Evolutionary conservation across 1,140 invertebrate species (phyloP).

Genomic region (Brachionus calyciflorus): DNA sequence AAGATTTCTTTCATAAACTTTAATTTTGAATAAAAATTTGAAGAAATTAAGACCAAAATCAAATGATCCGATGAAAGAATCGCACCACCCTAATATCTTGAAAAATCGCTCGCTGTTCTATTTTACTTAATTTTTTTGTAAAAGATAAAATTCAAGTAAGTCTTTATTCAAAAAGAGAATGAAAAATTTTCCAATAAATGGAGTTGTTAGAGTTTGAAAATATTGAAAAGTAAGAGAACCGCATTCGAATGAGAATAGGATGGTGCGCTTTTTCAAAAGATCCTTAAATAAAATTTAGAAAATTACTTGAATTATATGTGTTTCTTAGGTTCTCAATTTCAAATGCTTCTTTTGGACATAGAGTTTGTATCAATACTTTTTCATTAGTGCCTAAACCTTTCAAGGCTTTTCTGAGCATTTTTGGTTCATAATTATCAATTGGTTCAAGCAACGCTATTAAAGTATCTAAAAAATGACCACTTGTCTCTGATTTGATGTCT

Average conservation of each 20-base stretch:
- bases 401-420: slow-evolving; percentile 54
- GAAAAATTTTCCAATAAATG: no score
- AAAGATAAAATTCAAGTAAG: no score
- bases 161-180: no score
- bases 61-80: no score
- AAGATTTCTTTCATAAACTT: slow-evolving; percentile 56
- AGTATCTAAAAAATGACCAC: slow-evolving; percentile 80
- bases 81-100: no score
- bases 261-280: background rate
- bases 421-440: slow-evolving; percentile 54
- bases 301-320: slow-evolving; percentile 7
- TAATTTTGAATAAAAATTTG: slow-evolving; percentile 50
- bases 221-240: no score
- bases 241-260: no score
- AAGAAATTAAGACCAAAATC: no score
- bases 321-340: slow-evolving; percentile 38
- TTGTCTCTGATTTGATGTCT: slow-evolving; percentile 78
- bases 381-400: slow-evolving; percentile 49
- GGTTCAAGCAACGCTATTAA: slow-evolving; percentile 74
- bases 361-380: background rate
- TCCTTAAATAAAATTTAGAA: background rate
- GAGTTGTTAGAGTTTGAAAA: no score
- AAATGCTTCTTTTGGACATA: slow-evolving; percentile 38
- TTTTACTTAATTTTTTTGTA: no score
- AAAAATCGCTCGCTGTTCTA: no score